phyloP scores from a whole-genome alignment of 30 jellyfish, hydroid and myxozoan genomes.

The Phacellophora camtschatica region DNA sequence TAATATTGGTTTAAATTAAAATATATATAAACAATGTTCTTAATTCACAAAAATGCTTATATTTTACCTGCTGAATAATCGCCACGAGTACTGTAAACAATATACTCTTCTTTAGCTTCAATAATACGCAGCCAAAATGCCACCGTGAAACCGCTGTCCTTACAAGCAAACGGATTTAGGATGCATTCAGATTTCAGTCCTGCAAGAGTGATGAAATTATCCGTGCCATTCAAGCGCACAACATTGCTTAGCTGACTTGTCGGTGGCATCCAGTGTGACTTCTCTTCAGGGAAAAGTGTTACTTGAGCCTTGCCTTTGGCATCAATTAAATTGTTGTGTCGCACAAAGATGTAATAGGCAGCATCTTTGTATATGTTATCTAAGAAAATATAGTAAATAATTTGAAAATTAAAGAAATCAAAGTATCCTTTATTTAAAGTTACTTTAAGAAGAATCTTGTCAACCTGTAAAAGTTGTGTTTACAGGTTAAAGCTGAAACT shows the following conservation, averaged over 20 bases:
- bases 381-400: not conserved
- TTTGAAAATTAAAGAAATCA: not conserved
- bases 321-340: not conserved
- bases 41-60: too few relatives aligned
- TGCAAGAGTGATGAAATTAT: not conserved
- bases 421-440: too few relatives aligned
- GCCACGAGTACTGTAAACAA: not conserved
- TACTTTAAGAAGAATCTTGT: too few relatives aligned
- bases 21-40: too few relatives aligned
- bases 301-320: constrained; percentile 10
- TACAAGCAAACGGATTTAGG: not conserved
- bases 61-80: not conserved
- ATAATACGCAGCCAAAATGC: constrained; percentile 36
- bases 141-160: constrained; percentile 26
- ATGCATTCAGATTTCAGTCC: constrained; percentile 10
- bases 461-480: too few relatives aligned
- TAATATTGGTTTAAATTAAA: too few relatives aligned
- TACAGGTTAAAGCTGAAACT: too few relatives aligned
- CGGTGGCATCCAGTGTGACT: not conserved
- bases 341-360: not conserved
- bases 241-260: constrained; percentile 18
- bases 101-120: not conserved
- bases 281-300: not conserved
- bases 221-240: not conserved
- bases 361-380: not conserved